phyloP scores from a whole-genome alignment of 2,113 vertebrate species.

The Trichomycterus rosablanca region DNA sequence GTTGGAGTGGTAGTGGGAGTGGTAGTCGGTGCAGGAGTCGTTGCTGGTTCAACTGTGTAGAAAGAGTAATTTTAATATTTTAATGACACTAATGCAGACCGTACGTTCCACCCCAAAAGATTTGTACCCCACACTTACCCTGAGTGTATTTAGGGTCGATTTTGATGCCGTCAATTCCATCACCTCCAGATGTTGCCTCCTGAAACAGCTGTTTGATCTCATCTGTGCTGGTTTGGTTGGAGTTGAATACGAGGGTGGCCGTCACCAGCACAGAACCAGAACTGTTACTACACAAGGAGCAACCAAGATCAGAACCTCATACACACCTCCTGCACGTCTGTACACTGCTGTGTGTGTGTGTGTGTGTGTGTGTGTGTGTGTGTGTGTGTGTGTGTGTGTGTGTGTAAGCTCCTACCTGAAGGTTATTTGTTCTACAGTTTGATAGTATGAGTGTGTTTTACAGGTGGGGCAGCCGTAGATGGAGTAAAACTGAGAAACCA shows the following conservation, averaged over 20 bases:
- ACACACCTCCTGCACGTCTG: too few relatives aligned
- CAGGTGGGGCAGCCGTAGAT: slow-evolving; percentile 26
- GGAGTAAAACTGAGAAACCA: slow-evolving; percentile 33
- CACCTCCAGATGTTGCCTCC: accelerated
- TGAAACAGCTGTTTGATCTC: background rate
- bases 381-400: too few relatives aligned
- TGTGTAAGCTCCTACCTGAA: slow-evolving; percentile 52
- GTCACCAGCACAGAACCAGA: slow-evolving; percentile 48
- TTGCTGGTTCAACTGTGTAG: background rate
- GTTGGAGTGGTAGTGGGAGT: too few relatives aligned
- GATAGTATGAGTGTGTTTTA: slow-evolving; percentile 20
- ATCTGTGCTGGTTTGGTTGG: accelerated
- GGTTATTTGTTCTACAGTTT: slow-evolving; percentile 17
- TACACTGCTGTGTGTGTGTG: too few relatives aligned
- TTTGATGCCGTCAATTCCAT: background rate
- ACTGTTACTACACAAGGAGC: slow-evolving; percentile 23
- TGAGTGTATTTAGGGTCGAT: slow-evolving; percentile 29
- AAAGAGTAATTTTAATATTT: too few relatives aligned
- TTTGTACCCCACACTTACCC: slow-evolving; percentile 43
- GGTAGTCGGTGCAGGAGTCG: background rate
- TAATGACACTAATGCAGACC: too few relatives aligned
- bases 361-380: too few relatives aligned
- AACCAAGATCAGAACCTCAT: background rate
- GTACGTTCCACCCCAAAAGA: too few relatives aligned
- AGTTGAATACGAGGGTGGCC: slow-evolving; percentile 37